Conservation (phyloP, 2,797 vertebrate genomes). For the Phyllotis vaccarum region DNA sequence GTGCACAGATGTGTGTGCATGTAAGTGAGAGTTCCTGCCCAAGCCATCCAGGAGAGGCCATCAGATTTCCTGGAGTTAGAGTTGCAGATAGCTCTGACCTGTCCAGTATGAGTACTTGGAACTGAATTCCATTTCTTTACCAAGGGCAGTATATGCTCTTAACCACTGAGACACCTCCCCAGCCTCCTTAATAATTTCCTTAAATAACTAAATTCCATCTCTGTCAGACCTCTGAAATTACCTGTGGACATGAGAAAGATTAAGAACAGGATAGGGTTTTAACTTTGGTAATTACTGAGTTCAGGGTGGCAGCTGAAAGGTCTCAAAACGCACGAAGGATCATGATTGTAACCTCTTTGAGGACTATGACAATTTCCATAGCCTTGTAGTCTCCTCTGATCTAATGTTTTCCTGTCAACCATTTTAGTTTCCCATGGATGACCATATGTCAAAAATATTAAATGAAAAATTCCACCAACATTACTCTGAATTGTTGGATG, state of each 20-base stretch:
- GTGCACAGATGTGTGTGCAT: neutral
- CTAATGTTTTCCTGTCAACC: neutral
- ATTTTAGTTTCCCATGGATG: neutral
- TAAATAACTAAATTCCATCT: slow-evolving; percentile 30
- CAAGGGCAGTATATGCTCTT: neutral
- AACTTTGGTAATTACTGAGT: neutral
- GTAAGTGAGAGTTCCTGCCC: neutral
- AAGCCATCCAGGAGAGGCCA: neutral
- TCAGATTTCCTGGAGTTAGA: neutral
- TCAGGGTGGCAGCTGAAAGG: neutral
- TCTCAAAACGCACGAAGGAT: neutral
- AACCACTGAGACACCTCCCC: neutral
- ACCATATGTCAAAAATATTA: neutral
- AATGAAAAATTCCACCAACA: neutral
- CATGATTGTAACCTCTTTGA: neutral
- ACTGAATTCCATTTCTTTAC: neutral
- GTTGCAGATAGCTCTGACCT: neutral
- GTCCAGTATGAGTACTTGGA: neutral
- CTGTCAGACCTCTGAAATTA: slow-evolving; percentile 11
- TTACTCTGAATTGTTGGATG: neutral
- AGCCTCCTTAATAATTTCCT: neutral
- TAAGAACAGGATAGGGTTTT: neutral
- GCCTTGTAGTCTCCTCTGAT: neutral
- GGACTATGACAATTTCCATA: neutral
- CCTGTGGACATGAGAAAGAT: neutral